A percentile compares a stretch with the other conserved stretches of the same genome.
phyloP scores from a whole-genome alignment of 2,113 vertebrate genomes.

The Atlantisia rogersi region DNA sequence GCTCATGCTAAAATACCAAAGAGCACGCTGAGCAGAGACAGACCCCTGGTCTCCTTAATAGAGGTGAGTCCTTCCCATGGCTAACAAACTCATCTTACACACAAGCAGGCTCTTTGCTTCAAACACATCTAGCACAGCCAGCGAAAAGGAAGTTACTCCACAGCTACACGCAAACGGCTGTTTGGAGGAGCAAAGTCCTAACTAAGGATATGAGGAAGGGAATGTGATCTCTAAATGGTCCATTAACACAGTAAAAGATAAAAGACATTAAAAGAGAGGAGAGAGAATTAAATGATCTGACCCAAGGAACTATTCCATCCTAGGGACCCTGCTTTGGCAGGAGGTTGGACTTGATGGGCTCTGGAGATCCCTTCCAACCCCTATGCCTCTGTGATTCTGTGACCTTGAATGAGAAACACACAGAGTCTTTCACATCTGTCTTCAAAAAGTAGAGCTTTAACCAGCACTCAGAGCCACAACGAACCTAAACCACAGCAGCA shows the following conservation, averaged over 20 bases:
- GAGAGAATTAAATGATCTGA: background rate
- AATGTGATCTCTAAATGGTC: background rate
- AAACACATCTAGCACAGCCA: background rate
- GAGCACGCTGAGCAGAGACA: background rate
- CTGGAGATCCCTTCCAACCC: too few species aligned
- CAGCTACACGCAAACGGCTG: background rate
- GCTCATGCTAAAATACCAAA: background rate
- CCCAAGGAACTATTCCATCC: too few species aligned
- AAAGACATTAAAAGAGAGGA: background rate
- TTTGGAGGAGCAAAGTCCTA: fast-evolving
- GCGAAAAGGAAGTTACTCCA: background rate
- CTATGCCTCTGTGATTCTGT: too few species aligned
- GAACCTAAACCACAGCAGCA: background rate
- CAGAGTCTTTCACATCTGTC: background rate
- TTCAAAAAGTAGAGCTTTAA: background rate
- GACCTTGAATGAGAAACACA: fast-evolving
- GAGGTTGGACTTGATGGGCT: too few species aligned
- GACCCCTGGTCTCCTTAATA: background rate
- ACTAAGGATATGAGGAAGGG: background rate
- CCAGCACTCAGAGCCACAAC: background rate
- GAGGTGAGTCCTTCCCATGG: background rate
- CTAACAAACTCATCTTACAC: background rate
- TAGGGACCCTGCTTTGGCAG: too few species aligned
- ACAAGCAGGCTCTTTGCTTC: background rate
- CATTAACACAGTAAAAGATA: background rate